phyloP scores from a whole-genome alignment of 92 coral and sea anemone species.

The Epizoanthus fatuus region DNA sequence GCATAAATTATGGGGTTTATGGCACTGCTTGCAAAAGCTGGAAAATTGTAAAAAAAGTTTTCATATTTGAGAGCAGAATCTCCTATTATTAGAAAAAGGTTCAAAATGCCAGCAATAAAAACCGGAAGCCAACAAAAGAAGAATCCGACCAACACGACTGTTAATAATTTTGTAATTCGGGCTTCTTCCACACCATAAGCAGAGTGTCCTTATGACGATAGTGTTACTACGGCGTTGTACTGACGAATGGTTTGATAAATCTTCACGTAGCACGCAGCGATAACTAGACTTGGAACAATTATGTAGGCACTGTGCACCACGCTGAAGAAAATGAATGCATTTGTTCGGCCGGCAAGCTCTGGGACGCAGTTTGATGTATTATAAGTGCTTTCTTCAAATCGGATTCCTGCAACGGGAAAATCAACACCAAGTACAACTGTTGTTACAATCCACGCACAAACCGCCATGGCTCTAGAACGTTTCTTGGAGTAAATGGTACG shows the following conservation, averaged over 20 bases:
- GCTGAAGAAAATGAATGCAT: background rate
- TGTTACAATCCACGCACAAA: background rate
- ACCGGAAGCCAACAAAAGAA: slow-evolving; percentile 16
- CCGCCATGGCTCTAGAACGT: background rate
- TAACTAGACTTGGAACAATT: slow-evolving; percentile 3
- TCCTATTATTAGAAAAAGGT: background rate
- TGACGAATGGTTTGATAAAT: slow-evolving; percentile 7
- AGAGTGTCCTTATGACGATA: background rate
- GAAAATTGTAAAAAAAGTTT: background rate
- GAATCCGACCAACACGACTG: background rate
- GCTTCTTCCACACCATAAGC: background rate
- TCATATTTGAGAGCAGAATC: background rate
- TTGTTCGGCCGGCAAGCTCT: background rate
- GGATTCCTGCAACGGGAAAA: background rate
- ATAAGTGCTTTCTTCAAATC: background rate
- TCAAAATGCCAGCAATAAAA: background rate
- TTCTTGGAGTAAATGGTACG: background rate
- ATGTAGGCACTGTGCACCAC: background rate
- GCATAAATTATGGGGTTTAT: slow-evolving; percentile 18
- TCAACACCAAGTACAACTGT: background rate
- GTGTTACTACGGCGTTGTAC: background rate
- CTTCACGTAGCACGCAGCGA: slow-evolving; percentile 3
- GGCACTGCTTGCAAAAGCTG: background rate
- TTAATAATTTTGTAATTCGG: background rate
- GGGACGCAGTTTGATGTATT: slow-evolving; percentile 3